Percentiles rank a stretch among this genome's conserved stretches.
Evolutionary conservation across 2,113 vertebrate genomes (phyloP).

Genomic region (Spheniscus mendiculus): DNA sequence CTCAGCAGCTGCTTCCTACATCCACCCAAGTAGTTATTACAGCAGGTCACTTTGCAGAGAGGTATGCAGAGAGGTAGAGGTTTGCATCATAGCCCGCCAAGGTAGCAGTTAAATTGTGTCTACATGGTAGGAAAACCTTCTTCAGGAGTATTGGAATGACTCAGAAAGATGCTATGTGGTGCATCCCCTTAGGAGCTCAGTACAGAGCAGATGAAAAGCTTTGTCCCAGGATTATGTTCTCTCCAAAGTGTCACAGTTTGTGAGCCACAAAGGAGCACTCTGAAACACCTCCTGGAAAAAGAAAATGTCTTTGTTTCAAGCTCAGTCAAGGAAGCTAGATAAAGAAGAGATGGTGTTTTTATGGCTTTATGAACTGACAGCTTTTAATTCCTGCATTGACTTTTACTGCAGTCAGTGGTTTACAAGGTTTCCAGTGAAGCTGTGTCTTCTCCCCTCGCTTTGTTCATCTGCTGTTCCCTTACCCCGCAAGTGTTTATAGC

Average conservation of each 20-base stretch:
- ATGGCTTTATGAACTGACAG: neutral
- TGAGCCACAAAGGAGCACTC: neutral
- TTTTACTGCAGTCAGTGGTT: neutral
- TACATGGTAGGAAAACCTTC: neutral
- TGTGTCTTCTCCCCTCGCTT: neutral
- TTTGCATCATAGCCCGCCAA: neutral
- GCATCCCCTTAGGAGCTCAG: neutral
- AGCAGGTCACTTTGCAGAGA: neutral
- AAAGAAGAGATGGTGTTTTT: neutral
- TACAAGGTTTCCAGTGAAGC: neutral
- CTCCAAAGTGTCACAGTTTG: neutral
- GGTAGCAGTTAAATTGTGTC: neutral
- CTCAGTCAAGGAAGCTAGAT: neutral
- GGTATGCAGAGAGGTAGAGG: neutral
- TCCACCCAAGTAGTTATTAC: neutral
- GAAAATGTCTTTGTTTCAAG: neutral
- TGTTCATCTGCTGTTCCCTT: neutral
- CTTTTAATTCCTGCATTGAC: neutral
- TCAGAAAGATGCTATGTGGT: neutral
- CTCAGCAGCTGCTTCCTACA: neutral
- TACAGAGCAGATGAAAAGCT: neutral
- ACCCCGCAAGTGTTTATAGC: neutral
- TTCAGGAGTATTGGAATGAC: neutral
- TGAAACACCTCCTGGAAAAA: neutral
- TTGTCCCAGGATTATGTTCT: neutral